Conservation (phyloP, 2,113 vertebrate genomes). For the Paraplagusia blochii region DNA sequence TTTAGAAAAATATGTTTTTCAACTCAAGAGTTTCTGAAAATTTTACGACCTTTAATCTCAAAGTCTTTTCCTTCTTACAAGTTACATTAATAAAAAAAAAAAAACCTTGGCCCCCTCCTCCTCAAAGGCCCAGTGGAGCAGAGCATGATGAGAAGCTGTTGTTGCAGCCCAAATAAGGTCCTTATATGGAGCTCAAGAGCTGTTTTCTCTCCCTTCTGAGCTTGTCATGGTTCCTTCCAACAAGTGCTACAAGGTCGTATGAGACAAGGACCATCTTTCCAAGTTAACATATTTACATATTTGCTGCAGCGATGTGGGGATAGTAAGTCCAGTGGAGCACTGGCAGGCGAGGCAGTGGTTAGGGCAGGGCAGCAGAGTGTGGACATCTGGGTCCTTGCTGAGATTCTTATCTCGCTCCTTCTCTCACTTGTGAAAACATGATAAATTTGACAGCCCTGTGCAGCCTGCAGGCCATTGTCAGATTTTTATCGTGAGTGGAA, state of each 20-base stretch:
- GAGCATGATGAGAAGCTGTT: slow-evolving; percentile 76
- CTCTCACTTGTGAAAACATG: slow-evolving; percentile 41
- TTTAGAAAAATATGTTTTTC: too few species aligned
- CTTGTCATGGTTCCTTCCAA: slow-evolving; percentile 69
- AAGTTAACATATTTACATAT: slow-evolving; percentile 84
- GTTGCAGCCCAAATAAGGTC: slow-evolving; percentile 76
- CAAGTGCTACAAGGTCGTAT: slow-evolving; percentile 71
- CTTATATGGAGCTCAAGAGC: slow-evolving; percentile 79
- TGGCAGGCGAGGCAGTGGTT: slow-evolving; percentile 70
- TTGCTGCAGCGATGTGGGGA: slow-evolving; percentile 69
- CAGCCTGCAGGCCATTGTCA: slow-evolving; percentile 41
- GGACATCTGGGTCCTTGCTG: slow-evolving; percentile 68
- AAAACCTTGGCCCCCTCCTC: too few species aligned
- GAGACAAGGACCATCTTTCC: slow-evolving; percentile 75
- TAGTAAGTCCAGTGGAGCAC: slow-evolving; percentile 56
- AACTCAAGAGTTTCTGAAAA: too few species aligned
- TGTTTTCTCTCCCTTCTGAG: slow-evolving; percentile 71
- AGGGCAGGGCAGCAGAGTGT: slow-evolving; percentile 62
- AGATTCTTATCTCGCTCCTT: slow-evolving; percentile 45
- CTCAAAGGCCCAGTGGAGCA: slow-evolving; percentile 63
- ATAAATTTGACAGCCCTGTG: slow-evolving; percentile 37
- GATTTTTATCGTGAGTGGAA: slow-evolving; percentile 53
- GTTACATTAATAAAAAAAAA: too few species aligned
- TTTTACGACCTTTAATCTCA: too few species aligned
- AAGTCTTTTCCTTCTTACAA: too few species aligned